Evolutionary conservation across 2,113 vertebrate genomes (phyloP), one percentile per base, ranked within the genome.

Genomic region (Rhea pennata): DNA sequence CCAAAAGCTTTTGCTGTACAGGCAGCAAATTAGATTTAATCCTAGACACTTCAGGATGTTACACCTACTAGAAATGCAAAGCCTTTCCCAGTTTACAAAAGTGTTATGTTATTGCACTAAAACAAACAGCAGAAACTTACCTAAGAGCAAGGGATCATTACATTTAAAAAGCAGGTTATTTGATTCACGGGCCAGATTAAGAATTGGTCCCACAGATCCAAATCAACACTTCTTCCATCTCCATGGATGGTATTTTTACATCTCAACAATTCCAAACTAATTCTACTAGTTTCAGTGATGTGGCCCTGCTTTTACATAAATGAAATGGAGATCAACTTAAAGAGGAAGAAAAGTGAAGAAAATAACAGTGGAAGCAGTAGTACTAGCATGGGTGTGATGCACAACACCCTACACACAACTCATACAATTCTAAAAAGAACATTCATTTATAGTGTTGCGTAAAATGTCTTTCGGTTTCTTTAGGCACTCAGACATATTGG

Each of bases 121-220:
- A 97, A 96, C 36, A 91, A 96, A 94, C 84, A 87, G 12, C 61
- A 87, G 71, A 59, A 87, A 88, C 31, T 87, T 56, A 92, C 65
- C 69, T 83, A 86, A 31, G 83, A 91, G 42, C 20, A 95, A 61
- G 56, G 88, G 44, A 92, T 48, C 11, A 36, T 15, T 50, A 58
- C 22, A 82, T 54, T 84, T 78, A 54, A 66, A 71, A 95, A 71
- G 36, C 26, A 70, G 66, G 59, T 88, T 88, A 74, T 73, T 23
- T 61, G 44, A 72, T 80, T 77, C 73, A 50, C 3, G 22, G 15
- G 23, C 42, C 22, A 70, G 66, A 87, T 62, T 58, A 89, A 73
- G 59, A 53, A 17, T 15, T 79, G 53, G 53, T 54, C 61, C 76
- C 64, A 83, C 29, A 56, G 29, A 81, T 33, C 39, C 20, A 24